Conservation (phyloP, 2,888 invertebrate species). For the Pocota personata region DNA sequence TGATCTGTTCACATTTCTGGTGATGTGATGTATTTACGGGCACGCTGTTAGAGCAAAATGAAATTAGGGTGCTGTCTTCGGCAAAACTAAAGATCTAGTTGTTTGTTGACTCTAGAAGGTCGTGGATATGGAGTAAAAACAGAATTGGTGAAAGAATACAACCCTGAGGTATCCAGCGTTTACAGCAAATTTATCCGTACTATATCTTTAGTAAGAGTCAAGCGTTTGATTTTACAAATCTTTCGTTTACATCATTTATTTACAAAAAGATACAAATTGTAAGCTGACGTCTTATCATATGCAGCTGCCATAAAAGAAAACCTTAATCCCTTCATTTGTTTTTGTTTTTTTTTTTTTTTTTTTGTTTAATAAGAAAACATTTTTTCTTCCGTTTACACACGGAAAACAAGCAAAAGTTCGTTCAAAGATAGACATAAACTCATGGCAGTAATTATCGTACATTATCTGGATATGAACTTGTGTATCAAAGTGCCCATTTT, state of each 20-base stretch:
- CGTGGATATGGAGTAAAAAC: no score
- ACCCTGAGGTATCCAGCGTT: no score
- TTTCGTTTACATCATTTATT: background rate
- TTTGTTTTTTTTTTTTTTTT: background rate
- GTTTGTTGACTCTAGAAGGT: no score
- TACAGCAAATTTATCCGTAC: no score
- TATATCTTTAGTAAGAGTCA: no score
- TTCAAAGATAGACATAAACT: background rate
- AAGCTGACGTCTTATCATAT: background rate
- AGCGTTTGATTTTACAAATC: no score
- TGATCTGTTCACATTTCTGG: no score
- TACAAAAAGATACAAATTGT: background rate
- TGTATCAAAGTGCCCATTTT: slow-evolving; percentile 11
- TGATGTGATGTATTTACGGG: no score
- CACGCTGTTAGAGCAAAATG: no score
- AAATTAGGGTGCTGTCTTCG: no score
- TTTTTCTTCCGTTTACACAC: background rate
- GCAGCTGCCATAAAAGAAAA: background rate
- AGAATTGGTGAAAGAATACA: no score
- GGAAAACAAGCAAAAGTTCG: background rate
- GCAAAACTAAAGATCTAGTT: no score
- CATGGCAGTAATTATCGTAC: slow-evolving; percentile 30
- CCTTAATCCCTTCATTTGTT: slow-evolving; percentile 2
- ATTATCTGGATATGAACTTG: slow-evolving; percentile 42
- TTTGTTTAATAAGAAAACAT: background rate